phyloP scores from a whole-genome alignment of 2,113 vertebrate species.

The Microcebus lehilahytsara region DNA sequence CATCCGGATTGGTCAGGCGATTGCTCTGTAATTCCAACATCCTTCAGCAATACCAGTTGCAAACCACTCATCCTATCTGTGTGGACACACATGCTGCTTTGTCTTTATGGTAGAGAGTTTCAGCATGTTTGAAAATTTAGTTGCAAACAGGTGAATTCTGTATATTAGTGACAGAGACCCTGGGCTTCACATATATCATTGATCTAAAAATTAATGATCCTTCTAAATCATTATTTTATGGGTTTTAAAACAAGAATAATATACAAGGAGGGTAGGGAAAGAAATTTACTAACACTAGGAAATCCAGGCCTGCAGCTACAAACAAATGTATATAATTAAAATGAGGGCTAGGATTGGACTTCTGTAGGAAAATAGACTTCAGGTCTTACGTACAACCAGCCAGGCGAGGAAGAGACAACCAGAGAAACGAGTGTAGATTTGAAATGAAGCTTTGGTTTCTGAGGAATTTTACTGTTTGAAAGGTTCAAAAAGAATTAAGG shows the following conservation, averaged over 20 bases:
- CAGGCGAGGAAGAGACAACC: neutral
- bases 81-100: too few relatives aligned
- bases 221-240: neutral
- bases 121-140: neutral
- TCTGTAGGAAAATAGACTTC: neutral
- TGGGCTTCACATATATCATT: neutral
- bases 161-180: neutral
- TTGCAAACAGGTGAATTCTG: neutral
- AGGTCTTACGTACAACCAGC: neutral
- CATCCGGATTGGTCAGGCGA: rapidly evolving
- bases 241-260: neutral
- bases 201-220: neutral
- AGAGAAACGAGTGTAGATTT: neutral
- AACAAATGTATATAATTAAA: neutral
- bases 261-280: neutral
- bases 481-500: neutral
- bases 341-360: neutral
- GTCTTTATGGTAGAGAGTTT: neutral
- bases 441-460: neutral
- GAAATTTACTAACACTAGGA: neutral
- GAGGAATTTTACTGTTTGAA: neutral
- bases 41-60: neutral
- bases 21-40: neutral
- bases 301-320: neutral
- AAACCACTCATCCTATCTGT: neutral